Evolutionary conservation across 2,797 vertebrate genomes (phyloP), one percentile per base, ranked within the genome.

Genomic region (Gadopsis bispinosus): DNA sequence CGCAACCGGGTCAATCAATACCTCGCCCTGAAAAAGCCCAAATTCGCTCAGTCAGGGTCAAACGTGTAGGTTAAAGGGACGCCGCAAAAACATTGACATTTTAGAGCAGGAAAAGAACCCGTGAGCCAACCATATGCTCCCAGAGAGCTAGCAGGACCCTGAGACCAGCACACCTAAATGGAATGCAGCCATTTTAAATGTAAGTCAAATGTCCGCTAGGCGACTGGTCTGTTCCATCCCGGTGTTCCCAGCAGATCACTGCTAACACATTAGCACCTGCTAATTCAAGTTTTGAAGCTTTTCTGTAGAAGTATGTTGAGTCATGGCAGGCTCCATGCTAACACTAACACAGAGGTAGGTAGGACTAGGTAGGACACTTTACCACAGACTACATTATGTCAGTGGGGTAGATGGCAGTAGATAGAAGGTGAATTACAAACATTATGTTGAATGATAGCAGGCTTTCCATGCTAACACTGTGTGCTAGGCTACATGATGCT

Each of bases 1-100:
- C n/a, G 31, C 10, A 88, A 88, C 7, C 37, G 31, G 91, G 91
- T 87, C 89, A 58, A 75, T 92, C 89, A 0, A 90, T 92, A 59
- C 10, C 47, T 19, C 3, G 1, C 56, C 64, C 41, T 31, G 33
- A 69, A 63, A 60, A 51, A 2, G 7, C 4, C 33, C 16, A 20
- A 33, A 67, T 69, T 59, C 16, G 9, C 37, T 73, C 65, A 39
- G 55, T 35, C 73, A 7, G 91, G 88, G 90, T 93, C 94, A 31
- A 4, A 66, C 66, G 29, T 77, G 72, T 29, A 65, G 73, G 73
- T 59, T 54, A 59, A 64, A 82, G 29, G 4, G 37, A 4, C 35
- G 7, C 35, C 35, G n/a, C 10, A 13, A 26, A 41, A 60, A 35
- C 56, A 50, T n/a, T 14, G n/a, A 41, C 20, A 22, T 17, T 6